Evolutionary conservation across 2,888 invertebrate genomes (phyloP), one percentile per base, ranked within the genome.

Genomic region (Heliconius ismenius): DNA sequence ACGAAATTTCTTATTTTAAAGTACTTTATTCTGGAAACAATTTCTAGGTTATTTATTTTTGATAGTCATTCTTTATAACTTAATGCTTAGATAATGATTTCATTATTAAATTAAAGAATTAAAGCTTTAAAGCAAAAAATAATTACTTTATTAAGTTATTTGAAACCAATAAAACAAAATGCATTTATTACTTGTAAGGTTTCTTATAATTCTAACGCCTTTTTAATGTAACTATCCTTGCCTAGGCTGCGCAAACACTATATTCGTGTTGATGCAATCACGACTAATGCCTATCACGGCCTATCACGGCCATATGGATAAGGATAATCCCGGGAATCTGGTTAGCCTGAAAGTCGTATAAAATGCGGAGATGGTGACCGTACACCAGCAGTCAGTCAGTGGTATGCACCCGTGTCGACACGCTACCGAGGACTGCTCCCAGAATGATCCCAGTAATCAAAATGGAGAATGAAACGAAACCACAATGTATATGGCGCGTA

Each of bases 351-450:
- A 79, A 82, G 76, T 88, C 85, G 88, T 93, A 93, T 93, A 94
- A 91, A 93, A 88, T 83, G 81, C 77, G 79, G 81, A 78, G 76
- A 79, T 68, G 28, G 32, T 60, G 62, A 78, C 62, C 32, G 43
- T 21, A 64, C 49, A 78, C 54, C 82, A 91, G 92, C 93, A 93
- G 93, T 93, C 92, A 93, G 93, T 93, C 92, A 89, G 92, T 89
- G 90, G 86, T 89, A 90, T 90, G 90, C 86, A 86, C 86, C 80
- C 39, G 36, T 39, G 36, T 39, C 78, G 80, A 85, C 88, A 82
- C 89, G 88, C 92, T 91, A 86, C 91, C 89, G 92, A 93, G 93
- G 93, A 89, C 93, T 93, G 93, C 93, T 93, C 93, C 89, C 86
- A 82, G 77, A 80, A 82, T 82, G 82, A 83, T 82, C 78, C 82